Percentiles rank a stretch among this genome's conserved stretches.
Conservation (phyloP, 2,113 vertebrate genomes). For the Urocynchramus pylzowi region DNA sequence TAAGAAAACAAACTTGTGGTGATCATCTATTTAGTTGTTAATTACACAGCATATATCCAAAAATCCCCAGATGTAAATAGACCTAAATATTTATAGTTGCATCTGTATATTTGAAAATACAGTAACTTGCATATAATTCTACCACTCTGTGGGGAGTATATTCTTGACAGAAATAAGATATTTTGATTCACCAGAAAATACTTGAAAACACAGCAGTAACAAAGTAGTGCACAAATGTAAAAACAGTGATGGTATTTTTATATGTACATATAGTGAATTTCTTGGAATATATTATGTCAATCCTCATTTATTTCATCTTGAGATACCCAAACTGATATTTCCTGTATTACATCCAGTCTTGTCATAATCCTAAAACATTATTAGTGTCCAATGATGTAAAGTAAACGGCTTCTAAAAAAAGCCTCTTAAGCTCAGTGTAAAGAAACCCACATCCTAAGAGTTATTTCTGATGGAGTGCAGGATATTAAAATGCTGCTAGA, state of each 20-base stretch:
- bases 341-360: constrained; percentile 22
- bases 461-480: constrained; percentile 61
- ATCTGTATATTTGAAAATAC: neutral
- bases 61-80: neutral
- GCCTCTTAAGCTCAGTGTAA: constrained; percentile 14
- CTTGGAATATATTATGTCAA: constrained; percentile 1
- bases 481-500: constrained; percentile 68
- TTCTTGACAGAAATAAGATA: neutral
- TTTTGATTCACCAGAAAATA: neutral
- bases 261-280: neutral
- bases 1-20: neutral
- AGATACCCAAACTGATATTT: constrained; percentile 41
- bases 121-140: neutral
- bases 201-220: neutral
- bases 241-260: neutral
- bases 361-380: constrained; percentile 39
- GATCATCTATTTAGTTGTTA: neutral
- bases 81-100: neutral
- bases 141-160: neutral
- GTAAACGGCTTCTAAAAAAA: constrained; percentile 35
- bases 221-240: neutral
- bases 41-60: neutral
- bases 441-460: constrained; percentile 45
- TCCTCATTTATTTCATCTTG: constrained; percentile 43
- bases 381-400: constrained; percentile 27